Evolutionary conservation across 2,888 invertebrate genomes (phyloP), one percentile per base, ranked within the genome.

Genomic region (Dorcus parallelipipedus): DNA sequence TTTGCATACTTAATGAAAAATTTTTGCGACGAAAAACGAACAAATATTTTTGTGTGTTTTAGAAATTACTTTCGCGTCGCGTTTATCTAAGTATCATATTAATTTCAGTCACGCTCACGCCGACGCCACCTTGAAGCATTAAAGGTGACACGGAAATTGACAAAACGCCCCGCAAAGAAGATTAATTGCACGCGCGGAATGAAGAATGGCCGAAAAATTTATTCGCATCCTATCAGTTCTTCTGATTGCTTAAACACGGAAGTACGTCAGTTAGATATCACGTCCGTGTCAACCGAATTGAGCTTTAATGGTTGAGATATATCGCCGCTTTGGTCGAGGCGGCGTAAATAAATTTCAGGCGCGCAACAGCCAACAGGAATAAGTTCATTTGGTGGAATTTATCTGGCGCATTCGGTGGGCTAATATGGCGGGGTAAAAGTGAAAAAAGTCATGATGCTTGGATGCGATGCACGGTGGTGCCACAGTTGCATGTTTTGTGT

Each of bases 121-220:
- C 70, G 68, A 67, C 69, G 67, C 67, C 70, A 77, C 76, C 76
- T 76, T 78, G 78, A 78, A 76, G 74, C 76, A 78, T 78, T 76
- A 74, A 73, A 75, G 73, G 74, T 75, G 78, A 76, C 77, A 76
- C 69, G 69, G 66, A 71, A 76, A 78, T 78, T 78, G 78, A 78
- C 78, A 76, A 72, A 71, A 45, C 49, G 49, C 39, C 38, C 38
- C 41, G 48, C 20, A 49, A 53, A 48, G 58, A 58, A 48, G 56
- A 56, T 39, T 33, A 33, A 33, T 33, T 33, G 26, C 26, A 33
- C 26, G 26, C 26, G 26, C 26, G 26, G 26, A 33, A 33, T 33
- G 26, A 33, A 33, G 26, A 33, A 33, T 33, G 26, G 26, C 26
- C 26, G 26, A 33, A 33, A 33, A 33, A 33, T 33, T 33, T 33